Percentiles rank a stretch among this genome's conserved stretches.
Evolutionary conservation across 2,797 vertebrate genomes (phyloP).

Genomic region (Hozukius guyotensis): DNA sequence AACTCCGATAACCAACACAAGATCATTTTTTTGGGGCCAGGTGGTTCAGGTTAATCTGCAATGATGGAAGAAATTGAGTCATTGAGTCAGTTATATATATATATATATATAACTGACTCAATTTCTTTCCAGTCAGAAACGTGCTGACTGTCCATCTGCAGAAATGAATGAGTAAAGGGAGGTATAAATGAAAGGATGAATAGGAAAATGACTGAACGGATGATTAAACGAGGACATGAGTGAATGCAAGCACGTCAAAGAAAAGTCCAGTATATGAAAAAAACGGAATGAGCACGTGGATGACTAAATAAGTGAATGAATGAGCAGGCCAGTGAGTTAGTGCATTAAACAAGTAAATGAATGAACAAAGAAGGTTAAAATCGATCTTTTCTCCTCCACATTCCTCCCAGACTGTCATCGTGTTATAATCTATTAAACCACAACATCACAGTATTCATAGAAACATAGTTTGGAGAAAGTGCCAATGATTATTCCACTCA

Average conservation of each 20-base stretch:
- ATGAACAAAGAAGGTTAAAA: background rate
- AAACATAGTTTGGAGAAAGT: constrained; percentile 38
- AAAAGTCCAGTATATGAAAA: background rate
- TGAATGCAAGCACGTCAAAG: background rate
- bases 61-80: background rate
- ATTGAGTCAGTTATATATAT: background rate
- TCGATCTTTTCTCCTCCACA: background rate
- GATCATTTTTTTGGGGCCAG: background rate
- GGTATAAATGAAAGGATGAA: background rate
- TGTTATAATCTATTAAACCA: constrained; percentile 10
- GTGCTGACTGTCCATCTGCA: constrained; percentile 4
- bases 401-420: constrained; percentile 10
- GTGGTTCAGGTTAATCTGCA: background rate
- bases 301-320: background rate
- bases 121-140: constrained; percentile 16
- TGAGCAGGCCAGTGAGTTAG: background rate
- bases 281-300: background rate
- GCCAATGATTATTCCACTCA: constrained; percentile 57
- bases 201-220: background rate
- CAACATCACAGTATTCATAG: constrained; percentile 42
- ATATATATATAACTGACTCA: background rate
- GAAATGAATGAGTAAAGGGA: background rate
- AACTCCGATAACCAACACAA: background rate
- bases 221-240: background rate
- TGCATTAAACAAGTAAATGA: background rate